These are phyloP conservation scores for Pandemis cinnamomeana DNA, from an alignment of 2,888 invertebrate species.

Conservation along the genomic window DNA sequence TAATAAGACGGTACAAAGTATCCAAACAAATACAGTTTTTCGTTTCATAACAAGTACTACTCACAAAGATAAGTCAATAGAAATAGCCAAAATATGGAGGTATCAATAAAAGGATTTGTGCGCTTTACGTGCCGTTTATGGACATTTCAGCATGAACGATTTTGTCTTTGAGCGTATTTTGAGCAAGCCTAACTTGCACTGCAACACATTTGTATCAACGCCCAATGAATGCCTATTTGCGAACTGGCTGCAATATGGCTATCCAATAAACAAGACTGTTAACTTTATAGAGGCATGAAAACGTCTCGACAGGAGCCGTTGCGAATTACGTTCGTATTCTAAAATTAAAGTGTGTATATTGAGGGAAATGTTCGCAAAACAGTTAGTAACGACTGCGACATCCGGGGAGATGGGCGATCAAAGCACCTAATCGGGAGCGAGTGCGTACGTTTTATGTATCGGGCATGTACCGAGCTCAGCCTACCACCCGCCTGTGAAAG, in stretches of 20 bases:
- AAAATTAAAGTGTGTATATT: constrained; percentile 74
- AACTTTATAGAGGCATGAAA: constrained; percentile 65
- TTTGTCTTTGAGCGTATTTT: constrained; percentile 3
- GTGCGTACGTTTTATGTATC: constrained; percentile 62
- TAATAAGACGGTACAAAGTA: too few species aligned
- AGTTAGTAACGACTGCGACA: constrained; percentile 71
- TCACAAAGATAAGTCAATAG: background rate
- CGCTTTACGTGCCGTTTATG: background rate
- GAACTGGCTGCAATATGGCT: constrained; percentile 43
- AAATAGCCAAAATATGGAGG: background rate
- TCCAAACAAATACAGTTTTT: too few species aligned
- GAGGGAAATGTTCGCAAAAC: constrained; percentile 62
- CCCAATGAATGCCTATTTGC: constrained; percentile 24
- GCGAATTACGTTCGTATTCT: constrained; percentile 64
- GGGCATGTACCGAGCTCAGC: background rate
- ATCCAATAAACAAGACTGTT: constrained; percentile 62
- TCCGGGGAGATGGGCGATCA: constrained; percentile 69
- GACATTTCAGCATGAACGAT: background rate
- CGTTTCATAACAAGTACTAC: background rate
- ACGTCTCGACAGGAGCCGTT: constrained; percentile 53
- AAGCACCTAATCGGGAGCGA: constrained; percentile 69
- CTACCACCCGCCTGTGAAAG: background rate
- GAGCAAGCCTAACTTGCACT: background rate
- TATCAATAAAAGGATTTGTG: background rate
- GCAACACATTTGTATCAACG: constrained; percentile 26